Evolutionary conservation across 1,140 invertebrate genomes (phyloP), one percentile per base, ranked within the genome.

Genomic region (Platyscapa corneri): DNA sequence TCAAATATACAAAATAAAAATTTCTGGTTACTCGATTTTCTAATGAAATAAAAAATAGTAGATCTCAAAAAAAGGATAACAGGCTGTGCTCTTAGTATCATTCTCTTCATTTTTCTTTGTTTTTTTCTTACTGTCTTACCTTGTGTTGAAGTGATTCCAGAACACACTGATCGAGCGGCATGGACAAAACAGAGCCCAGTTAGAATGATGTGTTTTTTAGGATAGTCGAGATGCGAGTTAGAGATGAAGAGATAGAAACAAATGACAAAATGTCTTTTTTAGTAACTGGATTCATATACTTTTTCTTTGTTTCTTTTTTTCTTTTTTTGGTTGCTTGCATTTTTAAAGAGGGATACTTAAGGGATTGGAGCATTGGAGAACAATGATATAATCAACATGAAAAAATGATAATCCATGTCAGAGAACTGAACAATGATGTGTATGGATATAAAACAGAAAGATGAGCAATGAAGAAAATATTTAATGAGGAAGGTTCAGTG

Each of bases 81-180:
- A 83, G 77, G 84, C 84, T 85, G 84, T 85, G 83, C 83, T 87
- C 84, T 83, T 77, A 83, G 76, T 70, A 83, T 83, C 85, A 86
- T 83, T 83, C 81, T 83, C 72, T 77, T 82, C 72, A 32, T 83
- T 83, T 79, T 39, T 72, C 32, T 72, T 67, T 79, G 30, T 39
- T 82, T 70, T 77, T 82, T 53, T 76, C 60, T 75, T 76, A 77
- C 67, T 49, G 85, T 90, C 97, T 98, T 98, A 98, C 97, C 97
- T 98, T 95, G 97, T 96, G 94, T 98, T 98, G 97, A 98, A 98
- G 96, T 98, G 97, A 96, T 97, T 98, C 97, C 97, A 98, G 96
- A 98, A 98, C 94, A 97, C 96, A 97, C 97, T 98, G 97, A 93
- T 90, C 90, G 92, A 95, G 95, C 95, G 96, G 95, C 95, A 95